A percentile compares a stretch with the other conserved stretches of the same genome.
Conservation (phyloP, 2,797 vertebrate species). For the Argentina silus region DNA sequence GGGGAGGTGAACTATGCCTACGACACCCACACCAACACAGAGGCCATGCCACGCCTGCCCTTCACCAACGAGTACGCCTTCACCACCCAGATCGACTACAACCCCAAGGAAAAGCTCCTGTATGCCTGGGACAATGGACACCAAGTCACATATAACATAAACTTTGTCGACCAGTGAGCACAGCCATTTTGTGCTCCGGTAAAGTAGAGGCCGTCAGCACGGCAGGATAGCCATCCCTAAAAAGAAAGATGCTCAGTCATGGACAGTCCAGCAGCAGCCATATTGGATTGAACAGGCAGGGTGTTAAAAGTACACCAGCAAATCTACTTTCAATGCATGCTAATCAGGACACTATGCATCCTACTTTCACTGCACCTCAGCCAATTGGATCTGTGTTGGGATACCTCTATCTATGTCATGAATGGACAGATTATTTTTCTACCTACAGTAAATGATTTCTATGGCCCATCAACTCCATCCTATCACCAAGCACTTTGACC, state of each 20-base stretch:
- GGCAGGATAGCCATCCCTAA: slow-evolving; percentile 17
- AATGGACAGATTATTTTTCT: no score
- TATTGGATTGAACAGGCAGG: slow-evolving; percentile 50
- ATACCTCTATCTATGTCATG: slow-evolving; percentile 15
- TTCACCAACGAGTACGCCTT: slow-evolving; percentile 90
- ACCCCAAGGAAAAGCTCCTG: slow-evolving; percentile 93
- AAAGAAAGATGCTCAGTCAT: slow-evolving; percentile 43
- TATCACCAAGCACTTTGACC: slow-evolving; percentile 66
- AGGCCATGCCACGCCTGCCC: slow-evolving; percentile 85
- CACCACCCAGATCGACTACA: slow-evolving; percentile 97
- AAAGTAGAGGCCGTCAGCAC: slow-evolving; percentile 21
- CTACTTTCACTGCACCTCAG: slow-evolving; percentile 27
- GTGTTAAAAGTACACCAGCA: slow-evolving; percentile 44
- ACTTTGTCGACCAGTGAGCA: slow-evolving; percentile 88
- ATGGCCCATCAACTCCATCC: slow-evolving; percentile 57
- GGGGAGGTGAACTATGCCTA: slow-evolving; percentile 93
- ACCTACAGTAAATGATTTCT: no score
- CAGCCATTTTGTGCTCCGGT: slow-evolving; percentile 23
- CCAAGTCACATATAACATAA: slow-evolving; percentile 90
- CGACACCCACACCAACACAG: slow-evolving; percentile 93
- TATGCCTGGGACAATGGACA: slow-evolving; percentile 98
- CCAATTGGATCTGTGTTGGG: slow-evolving; percentile 23
- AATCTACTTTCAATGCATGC: slow-evolving; percentile 45
- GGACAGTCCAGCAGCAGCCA: slow-evolving; percentile 50
- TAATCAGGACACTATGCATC: slow-evolving; percentile 54